Evolutionary conservation across 2,797 vertebrate genomes (phyloP), one percentile per base, ranked within the genome.

Genomic region (Hypotaenidia philippensis): DNA sequence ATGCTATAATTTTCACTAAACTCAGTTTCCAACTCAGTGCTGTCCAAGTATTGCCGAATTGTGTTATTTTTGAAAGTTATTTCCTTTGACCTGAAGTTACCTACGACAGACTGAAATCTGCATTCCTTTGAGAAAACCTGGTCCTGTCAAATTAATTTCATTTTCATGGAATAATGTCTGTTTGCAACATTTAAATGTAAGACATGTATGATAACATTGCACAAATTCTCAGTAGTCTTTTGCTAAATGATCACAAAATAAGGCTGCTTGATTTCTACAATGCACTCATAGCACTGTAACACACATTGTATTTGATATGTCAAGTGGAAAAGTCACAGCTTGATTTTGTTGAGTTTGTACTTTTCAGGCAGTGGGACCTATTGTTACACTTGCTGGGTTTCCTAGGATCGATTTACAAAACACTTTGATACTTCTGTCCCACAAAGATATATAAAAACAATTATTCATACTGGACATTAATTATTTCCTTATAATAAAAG

Each of bases 1-100:
- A 97, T 98, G 95, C 98, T 98, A 97, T 98, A 98, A 98, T 98
- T 98, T 98, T 97, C 97, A 97, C 97, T 97, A 93, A 97, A 98
- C 93, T 98, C 96, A 87, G 95, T 97, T 98, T 98, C 97, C 98
- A 98, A 87, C 89, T 95, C 74, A 65, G 75, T 96, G 75, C 70
- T 93, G 91, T 97, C 97, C 97, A 98, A 98, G 97, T 65, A 94
- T 96, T 96, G 96, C 93, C 97, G 97, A 97, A 97, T 96, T 94
- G 96, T 97, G 97, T 98, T 98, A 97, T 97, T 98, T 98, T 98
- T 98, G 97, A 98, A 98, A 96, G 96, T 91, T 90, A 93, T 76
- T 98, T 96, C 85, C 59, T 97, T 91, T 98, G 98, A 98, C 98
- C 97, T 98, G 96, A 98, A 98, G 97, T 98, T 97, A 98, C 98